These are phyloP conservation scores for Artibeus lituratus DNA, from an alignment of 2,797 vertebrate species.

Conservation along the genomic window DNA sequence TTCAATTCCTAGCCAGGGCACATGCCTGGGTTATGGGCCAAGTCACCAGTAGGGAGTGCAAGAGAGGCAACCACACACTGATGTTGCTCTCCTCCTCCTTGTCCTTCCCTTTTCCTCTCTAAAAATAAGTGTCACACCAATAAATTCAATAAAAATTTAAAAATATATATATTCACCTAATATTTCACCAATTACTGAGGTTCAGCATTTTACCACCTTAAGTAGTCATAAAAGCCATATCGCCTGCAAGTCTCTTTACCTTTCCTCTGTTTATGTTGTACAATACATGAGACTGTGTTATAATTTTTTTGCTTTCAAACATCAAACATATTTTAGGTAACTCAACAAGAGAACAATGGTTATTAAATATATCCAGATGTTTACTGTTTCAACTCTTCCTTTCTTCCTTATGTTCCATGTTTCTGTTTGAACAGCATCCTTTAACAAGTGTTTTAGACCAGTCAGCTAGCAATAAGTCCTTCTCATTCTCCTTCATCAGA, in stretches of 20 bases:
- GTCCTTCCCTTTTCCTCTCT: too few relatives aligned
- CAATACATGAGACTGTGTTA: background rate
- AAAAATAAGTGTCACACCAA: too few relatives aligned
- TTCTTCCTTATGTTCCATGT: background rate
- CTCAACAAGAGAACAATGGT: background rate
- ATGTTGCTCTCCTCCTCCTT: too few relatives aligned
- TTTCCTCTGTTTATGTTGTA: background rate
- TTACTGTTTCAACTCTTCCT: background rate
- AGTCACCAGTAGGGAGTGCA: too few relatives aligned
- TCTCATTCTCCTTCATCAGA: background rate
- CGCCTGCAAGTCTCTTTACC: background rate
- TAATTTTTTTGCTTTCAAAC: background rate
- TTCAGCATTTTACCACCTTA: background rate
- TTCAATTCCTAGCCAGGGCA: too few relatives aligned
- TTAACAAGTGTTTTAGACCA: background rate
- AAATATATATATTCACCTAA: background rate
- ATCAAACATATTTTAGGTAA: background rate
- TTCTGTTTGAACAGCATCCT: background rate
- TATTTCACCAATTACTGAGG: background rate
- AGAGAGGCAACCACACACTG: too few relatives aligned
- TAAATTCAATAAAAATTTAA: too few relatives aligned
- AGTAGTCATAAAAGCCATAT: background rate
- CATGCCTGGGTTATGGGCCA: too few relatives aligned
- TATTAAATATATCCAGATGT: background rate
- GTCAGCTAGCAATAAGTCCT: background rate